phyloP scores from a whole-genome alignment of 2,888 invertebrate species.

The Drosophila koepferae region DNA sequence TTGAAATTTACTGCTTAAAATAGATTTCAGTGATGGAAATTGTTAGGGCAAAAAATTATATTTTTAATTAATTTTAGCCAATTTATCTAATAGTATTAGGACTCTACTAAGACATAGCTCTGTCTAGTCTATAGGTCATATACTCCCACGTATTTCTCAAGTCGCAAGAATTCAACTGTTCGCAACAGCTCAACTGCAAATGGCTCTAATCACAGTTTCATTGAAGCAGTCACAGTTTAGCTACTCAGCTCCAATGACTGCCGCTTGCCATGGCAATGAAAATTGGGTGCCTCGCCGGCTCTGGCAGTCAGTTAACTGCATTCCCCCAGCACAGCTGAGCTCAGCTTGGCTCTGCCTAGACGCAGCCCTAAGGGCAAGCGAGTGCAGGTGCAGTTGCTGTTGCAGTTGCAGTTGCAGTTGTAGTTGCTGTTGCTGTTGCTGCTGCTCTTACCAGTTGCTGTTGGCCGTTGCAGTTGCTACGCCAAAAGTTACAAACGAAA shows the following conservation, averaged over 20 bases:
- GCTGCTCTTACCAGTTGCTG: slow-evolving; percentile 37
- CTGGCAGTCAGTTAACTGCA: slow-evolving; percentile 30
- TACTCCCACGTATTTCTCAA: neutral
- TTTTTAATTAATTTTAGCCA: too few relatives aligned
- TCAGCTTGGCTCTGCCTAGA: slow-evolving; percentile 48
- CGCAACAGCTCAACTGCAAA: neutral
- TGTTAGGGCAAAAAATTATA: too few relatives aligned
- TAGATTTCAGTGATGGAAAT: too few relatives aligned
- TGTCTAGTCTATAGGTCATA: neutral
- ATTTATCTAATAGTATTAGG: too few relatives aligned
- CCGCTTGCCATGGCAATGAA: slow-evolving; percentile 18
- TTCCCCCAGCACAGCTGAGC: slow-evolving; percentile 19
- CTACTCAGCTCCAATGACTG: slow-evolving; percentile 8
- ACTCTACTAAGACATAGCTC: too few relatives aligned
- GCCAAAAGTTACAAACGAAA: slow-evolving; percentile 68
- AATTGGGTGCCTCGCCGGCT: slow-evolving; percentile 50
- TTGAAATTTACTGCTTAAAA: too few relatives aligned
- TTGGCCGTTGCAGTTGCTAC: slow-evolving; percentile 42
- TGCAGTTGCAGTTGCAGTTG: slow-evolving; percentile 42
- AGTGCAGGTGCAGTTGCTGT: slow-evolving; percentile 50
- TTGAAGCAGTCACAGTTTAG: neutral
- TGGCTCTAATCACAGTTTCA: neutral
- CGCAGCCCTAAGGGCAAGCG: slow-evolving; percentile 70
- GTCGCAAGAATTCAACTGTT: too few relatives aligned
- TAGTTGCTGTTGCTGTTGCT: slow-evolving; percentile 29